These are phyloP conservation scores for Crotalus horridus DNA, from an alignment of 2,113 vertebrate genomes.

Conservation along the genomic window DNA sequence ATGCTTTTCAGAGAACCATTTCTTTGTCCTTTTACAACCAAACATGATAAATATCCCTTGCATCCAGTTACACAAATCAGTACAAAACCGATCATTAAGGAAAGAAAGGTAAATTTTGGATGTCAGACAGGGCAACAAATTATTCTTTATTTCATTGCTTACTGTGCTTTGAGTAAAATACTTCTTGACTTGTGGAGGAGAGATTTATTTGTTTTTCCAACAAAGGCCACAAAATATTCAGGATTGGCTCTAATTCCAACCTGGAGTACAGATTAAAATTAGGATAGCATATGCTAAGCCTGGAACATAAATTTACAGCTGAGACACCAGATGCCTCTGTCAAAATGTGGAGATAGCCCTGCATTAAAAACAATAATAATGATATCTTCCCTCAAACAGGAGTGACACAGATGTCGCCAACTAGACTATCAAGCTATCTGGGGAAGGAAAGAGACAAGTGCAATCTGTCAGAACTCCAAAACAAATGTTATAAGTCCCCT, in stretches of 20 bases:
- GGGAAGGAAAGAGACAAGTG: background rate
- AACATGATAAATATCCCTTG: background rate
- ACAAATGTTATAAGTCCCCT: background rate
- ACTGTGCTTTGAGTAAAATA: background rate
- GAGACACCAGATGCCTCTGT: background rate
- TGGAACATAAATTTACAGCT: background rate
- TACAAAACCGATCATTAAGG: background rate
- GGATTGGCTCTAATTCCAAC: background rate
- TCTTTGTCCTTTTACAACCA: background rate
- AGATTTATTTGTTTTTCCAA: background rate
- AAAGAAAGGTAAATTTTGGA: background rate
- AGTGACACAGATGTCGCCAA: background rate
- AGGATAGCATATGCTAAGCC: background rate
- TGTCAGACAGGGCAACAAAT: background rate
- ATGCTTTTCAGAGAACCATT: background rate
- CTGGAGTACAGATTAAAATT: background rate
- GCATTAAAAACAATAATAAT: background rate
- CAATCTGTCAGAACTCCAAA: constrained; percentile 15
- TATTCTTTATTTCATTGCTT: background rate
- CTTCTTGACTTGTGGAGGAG: background rate
- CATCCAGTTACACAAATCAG: background rate
- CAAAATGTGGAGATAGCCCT: background rate
- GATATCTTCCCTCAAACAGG: background rate
- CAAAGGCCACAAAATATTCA: background rate
- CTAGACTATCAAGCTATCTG: background rate